These are phyloP conservation scores for Melanogrammus aeglefinus DNA, from an alignment of 2,797 vertebrate genomes.

Conservation along the genomic window DNA sequence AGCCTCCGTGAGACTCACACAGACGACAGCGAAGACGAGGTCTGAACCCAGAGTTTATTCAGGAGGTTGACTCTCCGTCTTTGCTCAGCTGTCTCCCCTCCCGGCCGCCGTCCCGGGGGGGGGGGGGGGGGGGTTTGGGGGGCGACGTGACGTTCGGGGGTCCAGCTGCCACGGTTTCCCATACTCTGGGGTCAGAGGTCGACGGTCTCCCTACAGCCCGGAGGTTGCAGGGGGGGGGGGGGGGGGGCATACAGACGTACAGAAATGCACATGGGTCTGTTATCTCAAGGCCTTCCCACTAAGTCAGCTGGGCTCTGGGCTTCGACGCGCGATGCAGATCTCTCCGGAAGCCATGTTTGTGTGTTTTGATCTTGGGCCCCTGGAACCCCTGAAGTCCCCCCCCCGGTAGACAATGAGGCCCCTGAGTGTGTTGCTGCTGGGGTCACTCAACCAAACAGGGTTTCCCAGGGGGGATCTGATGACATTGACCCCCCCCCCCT, in stretches of 20 bases:
- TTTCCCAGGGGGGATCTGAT: conserved; percentile 56
- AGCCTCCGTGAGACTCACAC: conserved; percentile 11
- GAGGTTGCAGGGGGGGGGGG: conserved; percentile 17
- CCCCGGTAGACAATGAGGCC: conserved; percentile 40
- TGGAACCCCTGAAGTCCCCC: conserved; percentile 14
- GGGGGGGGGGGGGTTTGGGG: conserved; percentile 1
- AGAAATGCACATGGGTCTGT: conserved; percentile 28
- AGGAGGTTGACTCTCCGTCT: conserved; percentile 56
- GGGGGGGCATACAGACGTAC: conserved; percentile 29
- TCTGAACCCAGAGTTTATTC: conserved; percentile 10
- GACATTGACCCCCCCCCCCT: background rate
- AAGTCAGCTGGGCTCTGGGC: conserved; percentile 46
- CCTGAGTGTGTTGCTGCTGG: conserved; percentile 30
- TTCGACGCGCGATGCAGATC: conserved; percentile 28
- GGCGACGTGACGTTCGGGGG: conserved; percentile 23
- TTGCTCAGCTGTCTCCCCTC: conserved; percentile 65
- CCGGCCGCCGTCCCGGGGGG: conserved; percentile 24
- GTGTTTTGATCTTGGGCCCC: background rate
- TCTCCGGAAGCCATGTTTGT: too few species aligned
- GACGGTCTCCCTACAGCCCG: conserved; percentile 22
- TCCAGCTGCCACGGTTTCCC: conserved; percentile 70
- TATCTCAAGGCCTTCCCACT: conserved; percentile 54
- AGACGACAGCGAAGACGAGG: conserved; percentile 41
- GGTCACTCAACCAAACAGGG: conserved; percentile 34
- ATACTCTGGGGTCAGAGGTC: conserved; percentile 62